These are phyloP conservation scores for Myiozetetes cayanensis DNA, from an alignment of 2,113 vertebrate species.

Conservation along the genomic window DNA sequence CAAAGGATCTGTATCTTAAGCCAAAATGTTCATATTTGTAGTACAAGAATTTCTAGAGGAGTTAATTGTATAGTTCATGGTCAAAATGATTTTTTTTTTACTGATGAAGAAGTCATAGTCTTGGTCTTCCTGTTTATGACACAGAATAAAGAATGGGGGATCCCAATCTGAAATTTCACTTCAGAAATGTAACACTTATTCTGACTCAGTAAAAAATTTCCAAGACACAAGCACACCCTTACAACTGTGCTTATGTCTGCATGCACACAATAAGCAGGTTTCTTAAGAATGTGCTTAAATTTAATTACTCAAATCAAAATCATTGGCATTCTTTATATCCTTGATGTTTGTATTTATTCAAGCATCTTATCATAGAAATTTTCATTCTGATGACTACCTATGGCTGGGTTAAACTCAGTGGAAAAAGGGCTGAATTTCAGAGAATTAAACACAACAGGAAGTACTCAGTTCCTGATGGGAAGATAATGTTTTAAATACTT, in stretches of 20 bases:
- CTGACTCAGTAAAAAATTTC: background rate
- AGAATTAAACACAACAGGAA: background rate
- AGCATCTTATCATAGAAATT: background rate
- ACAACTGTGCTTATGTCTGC: background rate
- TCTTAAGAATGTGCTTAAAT: background rate
- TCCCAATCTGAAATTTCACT: background rate
- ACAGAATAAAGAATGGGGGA: background rate
- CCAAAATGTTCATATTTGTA: background rate
- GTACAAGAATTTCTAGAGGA: background rate
- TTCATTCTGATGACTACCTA: background rate
- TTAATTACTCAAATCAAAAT: background rate
- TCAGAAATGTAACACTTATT: background rate
- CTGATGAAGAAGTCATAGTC: background rate
- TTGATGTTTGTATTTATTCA: rapidly evolving
- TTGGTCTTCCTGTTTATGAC: background rate
- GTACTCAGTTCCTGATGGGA: background rate
- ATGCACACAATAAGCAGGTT: background rate
- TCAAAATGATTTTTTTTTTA: background rate
- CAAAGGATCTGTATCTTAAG: background rate
- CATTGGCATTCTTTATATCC: background rate
- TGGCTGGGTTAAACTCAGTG: background rate
- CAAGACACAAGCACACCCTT: background rate
- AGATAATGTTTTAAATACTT: background rate
- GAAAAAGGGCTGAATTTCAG: background rate
- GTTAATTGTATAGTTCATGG: background rate